Evolutionary conservation across 1,140 invertebrate species (phyloP), one percentile per base, ranked within the genome.

Genomic region (Cyclina sinensis): DNA sequence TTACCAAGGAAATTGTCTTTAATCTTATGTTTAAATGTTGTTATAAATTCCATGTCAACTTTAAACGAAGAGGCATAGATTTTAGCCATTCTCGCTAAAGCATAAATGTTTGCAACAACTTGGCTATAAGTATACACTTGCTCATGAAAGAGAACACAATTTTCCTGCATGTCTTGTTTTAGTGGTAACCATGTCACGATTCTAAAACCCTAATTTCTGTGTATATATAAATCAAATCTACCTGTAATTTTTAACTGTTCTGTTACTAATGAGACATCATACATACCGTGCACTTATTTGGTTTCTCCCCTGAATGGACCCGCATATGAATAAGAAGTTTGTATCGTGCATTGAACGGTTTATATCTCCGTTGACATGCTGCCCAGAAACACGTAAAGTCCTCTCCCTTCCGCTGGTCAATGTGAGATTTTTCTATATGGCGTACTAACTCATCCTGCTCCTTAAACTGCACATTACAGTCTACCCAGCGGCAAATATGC

Each of bases 271-370:
- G 43, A 57, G 24, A 27, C 27, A n/a, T 27, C 14, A 30, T 59
- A 93, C 97, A 98, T 96, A 99, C 98, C 95, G 97, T 97, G 95
- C 99, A 99, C 96, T 98, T 98, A 95, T 99, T 99, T 0, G 99
- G 99, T 93, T 99, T 99, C 93, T 99, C 98, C 21, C 98, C 98
- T 54, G 98, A 98, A 94, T 99, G 99, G 0, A 99, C 98, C 12
- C 98, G 95, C 98, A 99, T 99, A 95, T 99, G 99, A 86, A 99
- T 99, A 12, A 99, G 96, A 9, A 99, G 96, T 94, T 99, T 99
- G 96, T 99, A 99, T 79, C 99, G 96, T 0, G 99, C 99, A 95
- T 99, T 99, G 95, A 99, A 99, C 0, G 98, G 98, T 68, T 98
- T 97, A 51, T 97, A 96, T 68, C 97, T 96, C 39, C 98, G 96